Percentiles rank a stretch among this genome's conserved stretches.
Evolutionary conservation across 2,113 vertebrate species (phyloP).

Genomic region (Leptocoma aspasia): DNA sequence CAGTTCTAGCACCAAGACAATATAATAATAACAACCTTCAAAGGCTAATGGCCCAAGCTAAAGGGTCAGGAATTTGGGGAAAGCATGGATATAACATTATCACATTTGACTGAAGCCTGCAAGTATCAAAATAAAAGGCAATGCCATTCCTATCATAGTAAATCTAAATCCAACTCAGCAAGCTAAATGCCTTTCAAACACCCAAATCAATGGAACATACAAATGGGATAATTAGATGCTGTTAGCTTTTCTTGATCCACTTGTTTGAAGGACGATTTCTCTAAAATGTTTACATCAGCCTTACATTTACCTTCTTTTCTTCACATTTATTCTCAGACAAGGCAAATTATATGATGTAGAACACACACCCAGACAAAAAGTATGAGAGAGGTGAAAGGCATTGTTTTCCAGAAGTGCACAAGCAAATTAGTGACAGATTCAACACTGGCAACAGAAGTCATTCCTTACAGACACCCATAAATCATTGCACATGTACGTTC

Average conservation of each 20-base stretch:
- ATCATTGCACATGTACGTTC: not conserved
- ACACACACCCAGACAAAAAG: not conserved
- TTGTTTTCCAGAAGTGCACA: not conserved
- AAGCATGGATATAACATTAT: not conserved
- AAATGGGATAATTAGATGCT: constrained; percentile 21
- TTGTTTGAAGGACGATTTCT: constrained; percentile 4
- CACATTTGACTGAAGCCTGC: not conserved
- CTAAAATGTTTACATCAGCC: not conserved
- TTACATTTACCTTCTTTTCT: not conserved
- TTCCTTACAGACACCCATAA: not conserved
- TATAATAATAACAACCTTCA: not conserved
- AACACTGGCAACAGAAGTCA: not conserved
- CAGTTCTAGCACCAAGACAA: not conserved
- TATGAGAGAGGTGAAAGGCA: not conserved
- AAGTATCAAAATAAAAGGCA: constrained; percentile 20
- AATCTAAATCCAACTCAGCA: constrained; percentile 25
- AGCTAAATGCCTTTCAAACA: constrained; percentile 6
- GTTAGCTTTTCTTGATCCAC: constrained; percentile 2
- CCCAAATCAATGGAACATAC: not conserved
- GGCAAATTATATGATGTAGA: not conserved
- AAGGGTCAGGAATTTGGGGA: not conserved
- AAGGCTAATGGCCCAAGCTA: not conserved
- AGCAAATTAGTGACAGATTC: not conserved
- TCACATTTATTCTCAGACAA: not conserved
- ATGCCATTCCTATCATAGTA: not conserved